Percentiles rank a stretch among this genome's conserved stretches.
These are phyloP conservation scores for Synaphobranchus kaupii DNA, from an alignment of 2,797 vertebrate species.

Conservation along the genomic window DNA sequence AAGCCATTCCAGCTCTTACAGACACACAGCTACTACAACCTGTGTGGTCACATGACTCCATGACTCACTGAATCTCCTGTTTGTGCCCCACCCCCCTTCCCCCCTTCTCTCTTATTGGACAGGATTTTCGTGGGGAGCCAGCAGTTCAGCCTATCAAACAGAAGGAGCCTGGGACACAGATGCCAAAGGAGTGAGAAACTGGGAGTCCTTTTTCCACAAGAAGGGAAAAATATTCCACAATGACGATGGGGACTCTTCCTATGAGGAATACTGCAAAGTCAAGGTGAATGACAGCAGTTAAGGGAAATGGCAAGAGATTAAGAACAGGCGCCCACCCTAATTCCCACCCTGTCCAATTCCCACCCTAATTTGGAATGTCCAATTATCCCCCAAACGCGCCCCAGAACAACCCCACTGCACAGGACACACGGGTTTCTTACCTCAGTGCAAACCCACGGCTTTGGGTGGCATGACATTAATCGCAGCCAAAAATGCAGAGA, in stretches of 20 bases:
- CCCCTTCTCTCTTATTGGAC: neutral
- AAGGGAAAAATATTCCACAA: constrained; percentile 78
- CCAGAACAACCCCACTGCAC: no score
- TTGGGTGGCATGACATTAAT: neutral
- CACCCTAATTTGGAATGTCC: no score
- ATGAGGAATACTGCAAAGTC: constrained; percentile 85
- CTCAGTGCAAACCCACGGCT: no score
- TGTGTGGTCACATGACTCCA: neutral
- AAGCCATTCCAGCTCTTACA: neutral
- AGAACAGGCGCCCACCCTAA: neutral
- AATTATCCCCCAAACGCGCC: no score
- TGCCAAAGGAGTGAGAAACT: constrained; percentile 92
- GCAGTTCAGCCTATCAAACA: constrained; percentile 92
- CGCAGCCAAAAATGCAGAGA: neutral
- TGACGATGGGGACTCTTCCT: constrained; percentile 83
- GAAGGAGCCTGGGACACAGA: constrained; percentile 95
- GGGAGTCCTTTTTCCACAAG: constrained; percentile 87
- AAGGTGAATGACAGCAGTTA: constrained; percentile 70
- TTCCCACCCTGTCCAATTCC: no score
- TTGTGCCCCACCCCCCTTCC: neutral
- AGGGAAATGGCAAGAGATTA: neutral
- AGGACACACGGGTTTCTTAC: no score
- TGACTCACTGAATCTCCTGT: neutral
- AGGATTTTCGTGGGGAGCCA: constrained; percentile 94
- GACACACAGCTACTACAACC: neutral